Conservation (phyloP, 2,113 vertebrate genomes). For the Muntiacus reevesi region DNA sequence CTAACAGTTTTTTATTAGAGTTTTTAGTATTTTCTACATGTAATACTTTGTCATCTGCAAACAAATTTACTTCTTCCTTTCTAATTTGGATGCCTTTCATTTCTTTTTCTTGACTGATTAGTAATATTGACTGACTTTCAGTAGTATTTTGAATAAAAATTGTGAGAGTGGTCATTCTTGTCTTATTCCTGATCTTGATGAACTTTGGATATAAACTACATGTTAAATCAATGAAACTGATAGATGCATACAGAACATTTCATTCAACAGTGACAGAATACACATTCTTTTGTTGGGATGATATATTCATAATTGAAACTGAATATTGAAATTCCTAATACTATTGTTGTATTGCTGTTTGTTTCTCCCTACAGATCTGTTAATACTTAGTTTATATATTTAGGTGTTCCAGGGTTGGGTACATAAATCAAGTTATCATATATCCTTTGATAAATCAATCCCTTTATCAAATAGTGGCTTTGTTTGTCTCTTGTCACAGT, state of each 20-base stretch:
- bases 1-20: not conserved
- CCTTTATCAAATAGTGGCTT: not conserved
- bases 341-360: not conserved
- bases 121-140: not conserved
- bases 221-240: not conserved
- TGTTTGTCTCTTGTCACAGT: not conserved
- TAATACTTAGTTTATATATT: not conserved
- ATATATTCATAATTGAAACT: not conserved
- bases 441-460: not conserved
- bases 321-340: not conserved
- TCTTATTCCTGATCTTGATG: not conserved
- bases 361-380: not conserved
- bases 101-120: not conserved
- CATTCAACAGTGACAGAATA: not conserved
- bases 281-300: not conserved
- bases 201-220: not conserved
- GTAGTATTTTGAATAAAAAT: not conserved
- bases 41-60: not conserved
- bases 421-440: not conserved
- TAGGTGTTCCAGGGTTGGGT: not conserved
- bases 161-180: not conserved
- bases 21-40: not conserved
- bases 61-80: not conserved
- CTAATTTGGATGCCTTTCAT: not conserved
- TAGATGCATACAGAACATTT: not conserved